Percentiles rank a stretch among this genome's conserved stretches.
Evolutionary conservation across 2,888 invertebrate species (phyloP).

Genomic region (Polyploca ridens): DNA sequence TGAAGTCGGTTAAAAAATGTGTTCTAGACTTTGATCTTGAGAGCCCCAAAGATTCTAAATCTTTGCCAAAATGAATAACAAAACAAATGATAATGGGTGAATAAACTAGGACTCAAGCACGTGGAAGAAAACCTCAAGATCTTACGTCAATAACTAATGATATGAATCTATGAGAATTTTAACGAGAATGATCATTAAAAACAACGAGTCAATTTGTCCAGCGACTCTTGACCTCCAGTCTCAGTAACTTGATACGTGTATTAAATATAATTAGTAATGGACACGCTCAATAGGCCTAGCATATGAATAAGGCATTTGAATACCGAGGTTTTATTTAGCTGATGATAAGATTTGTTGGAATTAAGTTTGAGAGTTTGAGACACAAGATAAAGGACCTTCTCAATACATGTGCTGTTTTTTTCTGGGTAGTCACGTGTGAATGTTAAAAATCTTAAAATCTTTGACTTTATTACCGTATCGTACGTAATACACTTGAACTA

Average conservation of each 20-base stretch:
- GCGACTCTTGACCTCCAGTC: slow-evolving; percentile 1
- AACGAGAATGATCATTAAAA: slow-evolving; percentile 5
- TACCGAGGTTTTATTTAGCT: neutral
- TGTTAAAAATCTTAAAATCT: too few relatives aligned
- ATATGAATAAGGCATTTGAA: slow-evolving; percentile 1
- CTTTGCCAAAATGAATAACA: neutral
- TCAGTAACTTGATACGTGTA: slow-evolving; percentile 11
- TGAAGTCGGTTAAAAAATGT: too few relatives aligned
- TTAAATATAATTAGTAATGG: slow-evolving; percentile 12
- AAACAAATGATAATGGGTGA: neutral
- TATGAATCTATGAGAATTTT: neutral
- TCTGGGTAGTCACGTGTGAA: too few relatives aligned
- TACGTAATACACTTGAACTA: too few relatives aligned
- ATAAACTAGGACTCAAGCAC: neutral
- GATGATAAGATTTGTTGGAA: neutral
- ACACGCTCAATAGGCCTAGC: slow-evolving; percentile 8
- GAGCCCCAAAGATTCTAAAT: too few relatives aligned
- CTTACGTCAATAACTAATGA: neutral
- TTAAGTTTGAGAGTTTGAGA: neutral
- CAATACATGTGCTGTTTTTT: too few relatives aligned
- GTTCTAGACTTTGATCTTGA: too few relatives aligned
- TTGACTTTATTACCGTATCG: too few relatives aligned
- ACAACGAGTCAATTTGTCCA: slow-evolving; percentile 8
- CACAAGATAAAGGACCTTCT: neutral
- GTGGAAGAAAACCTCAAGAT: neutral